Evolutionary conservation across 2,888 invertebrate genomes (phyloP).

Genomic region (Argyresthia albistria): DNA sequence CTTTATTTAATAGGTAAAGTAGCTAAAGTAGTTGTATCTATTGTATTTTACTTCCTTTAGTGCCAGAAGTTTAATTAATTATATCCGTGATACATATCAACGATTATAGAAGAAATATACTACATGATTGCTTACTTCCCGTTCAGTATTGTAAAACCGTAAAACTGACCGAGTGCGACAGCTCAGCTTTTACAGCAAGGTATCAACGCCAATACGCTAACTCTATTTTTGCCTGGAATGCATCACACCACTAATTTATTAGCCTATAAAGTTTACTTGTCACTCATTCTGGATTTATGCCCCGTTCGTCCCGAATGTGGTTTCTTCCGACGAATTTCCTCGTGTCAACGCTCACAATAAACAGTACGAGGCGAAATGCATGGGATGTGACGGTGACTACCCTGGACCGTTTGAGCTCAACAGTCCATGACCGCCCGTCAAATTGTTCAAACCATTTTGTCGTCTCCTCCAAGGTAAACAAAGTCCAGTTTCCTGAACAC

Average conservation of each 20-base stretch:
- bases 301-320: conserved; percentile 59
- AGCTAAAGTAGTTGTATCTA: too few relatives aligned
- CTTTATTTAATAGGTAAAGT: too few relatives aligned
- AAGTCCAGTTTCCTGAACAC: conserved; percentile 59
- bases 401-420: conserved; percentile 41
- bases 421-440: conserved; percentile 44
- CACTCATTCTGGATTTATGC: conserved; percentile 64
- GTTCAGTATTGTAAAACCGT: conserved; percentile 26
- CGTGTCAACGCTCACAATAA: conserved; percentile 56
- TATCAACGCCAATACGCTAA: conserved; percentile 45
- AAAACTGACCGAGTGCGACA: conserved; percentile 39
- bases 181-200: conserved; percentile 51
- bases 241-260: conserved; percentile 55
- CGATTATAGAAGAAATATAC: too few relatives aligned
- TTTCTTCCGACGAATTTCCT: conserved; percentile 66
- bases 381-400: conserved; percentile 43
- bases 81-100: too few relatives aligned
- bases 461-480: conserved; percentile 56
- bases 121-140: background rate
- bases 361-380: conserved; percentile 22
- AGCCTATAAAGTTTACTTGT: conserved; percentile 67
- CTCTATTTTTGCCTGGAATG: conserved; percentile 55
- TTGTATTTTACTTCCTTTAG: too few relatives aligned
- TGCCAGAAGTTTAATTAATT: too few relatives aligned
- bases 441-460: conserved; percentile 55